phyloP scores from a whole-genome alignment of 1,140 invertebrate genomes.

The Papilio glaucus region DNA sequence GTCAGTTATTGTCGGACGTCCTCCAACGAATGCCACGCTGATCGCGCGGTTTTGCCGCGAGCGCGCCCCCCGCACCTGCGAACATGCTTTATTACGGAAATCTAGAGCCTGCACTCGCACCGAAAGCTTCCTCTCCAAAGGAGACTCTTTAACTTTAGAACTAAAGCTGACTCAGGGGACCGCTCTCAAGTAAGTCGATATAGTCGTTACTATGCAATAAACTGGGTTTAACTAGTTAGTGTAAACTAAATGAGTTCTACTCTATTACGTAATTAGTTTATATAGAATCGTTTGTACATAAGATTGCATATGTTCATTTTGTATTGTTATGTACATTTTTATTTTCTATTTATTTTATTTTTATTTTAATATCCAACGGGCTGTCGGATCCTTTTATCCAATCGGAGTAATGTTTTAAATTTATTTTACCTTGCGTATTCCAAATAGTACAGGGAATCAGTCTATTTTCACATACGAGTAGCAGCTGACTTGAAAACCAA shows the following conservation, averaged over 20 bases:
- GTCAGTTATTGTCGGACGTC: constrained; percentile 80
- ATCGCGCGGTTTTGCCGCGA: constrained; percentile 91
- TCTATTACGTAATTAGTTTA: background rate
- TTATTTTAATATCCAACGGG: too few species aligned
- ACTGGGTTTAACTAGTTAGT: constrained; percentile 1
- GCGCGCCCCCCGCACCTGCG: constrained; percentile 90
- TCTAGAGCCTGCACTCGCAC: constrained; percentile 89
- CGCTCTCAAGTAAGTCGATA: constrained; percentile 87
- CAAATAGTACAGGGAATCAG: too few species aligned
- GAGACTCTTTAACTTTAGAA: constrained; percentile 91
- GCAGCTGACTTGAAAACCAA: too few species aligned
- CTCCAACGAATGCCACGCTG: constrained; percentile 87
- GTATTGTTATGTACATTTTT: background rate
- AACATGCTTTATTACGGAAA: constrained; percentile 87
- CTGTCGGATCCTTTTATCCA: too few species aligned
- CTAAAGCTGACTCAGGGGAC: constrained; percentile 92
- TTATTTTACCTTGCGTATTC: too few species aligned
- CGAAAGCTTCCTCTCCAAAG: constrained; percentile 92
- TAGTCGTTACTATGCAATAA: background rate
- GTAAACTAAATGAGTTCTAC: background rate
- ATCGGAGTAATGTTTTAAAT: too few species aligned
- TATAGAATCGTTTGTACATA: background rate
- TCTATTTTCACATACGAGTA: too few species aligned
- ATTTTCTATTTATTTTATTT: too few species aligned
- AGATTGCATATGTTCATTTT: background rate